Evolutionary conservation across 2,888 invertebrate species (phyloP).

Genomic region (Eristalis arbustorum): DNA sequence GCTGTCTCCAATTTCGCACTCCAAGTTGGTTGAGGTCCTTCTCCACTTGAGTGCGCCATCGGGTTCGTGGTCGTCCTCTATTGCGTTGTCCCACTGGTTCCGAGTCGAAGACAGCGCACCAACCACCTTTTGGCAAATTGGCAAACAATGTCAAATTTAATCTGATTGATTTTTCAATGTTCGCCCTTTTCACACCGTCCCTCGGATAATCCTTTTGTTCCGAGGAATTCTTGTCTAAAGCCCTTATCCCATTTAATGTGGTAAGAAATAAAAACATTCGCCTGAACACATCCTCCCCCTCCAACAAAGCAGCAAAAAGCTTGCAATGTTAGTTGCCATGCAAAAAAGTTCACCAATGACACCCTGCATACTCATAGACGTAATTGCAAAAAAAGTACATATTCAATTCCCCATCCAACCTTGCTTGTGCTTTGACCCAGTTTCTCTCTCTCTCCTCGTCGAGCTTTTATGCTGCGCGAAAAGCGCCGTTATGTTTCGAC

Average conservation of each 20-base stretch:
- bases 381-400: background rate
- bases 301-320: background rate
- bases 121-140: too few relatives aligned
- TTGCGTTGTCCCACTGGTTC: too few relatives aligned
- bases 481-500: slow-evolving; percentile 18
- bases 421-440: slow-evolving; percentile 58
- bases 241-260: background rate
- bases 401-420: slow-evolving; percentile 4
- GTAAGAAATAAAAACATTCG: background rate
- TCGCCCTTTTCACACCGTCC: too few relatives aligned
- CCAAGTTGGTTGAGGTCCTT: too few relatives aligned
- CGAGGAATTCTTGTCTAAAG: background rate
- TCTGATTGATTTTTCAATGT: background rate
- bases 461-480: slow-evolving; percentile 63
- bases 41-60: too few relatives aligned
- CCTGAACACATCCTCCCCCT: too few relatives aligned
- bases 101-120: too few relatives aligned
- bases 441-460: background rate
- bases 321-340: slow-evolving; percentile 40
- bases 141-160: background rate
- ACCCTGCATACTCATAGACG: background rate
- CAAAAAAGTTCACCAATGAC: slow-evolving; percentile 29
- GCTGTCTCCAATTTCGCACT: too few relatives aligned
- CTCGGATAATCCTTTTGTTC: background rate
- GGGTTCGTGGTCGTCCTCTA: too few relatives aligned